phyloP scores from a whole-genome alignment of 2,888 invertebrate genomes.

The Emesis furor region DNA sequence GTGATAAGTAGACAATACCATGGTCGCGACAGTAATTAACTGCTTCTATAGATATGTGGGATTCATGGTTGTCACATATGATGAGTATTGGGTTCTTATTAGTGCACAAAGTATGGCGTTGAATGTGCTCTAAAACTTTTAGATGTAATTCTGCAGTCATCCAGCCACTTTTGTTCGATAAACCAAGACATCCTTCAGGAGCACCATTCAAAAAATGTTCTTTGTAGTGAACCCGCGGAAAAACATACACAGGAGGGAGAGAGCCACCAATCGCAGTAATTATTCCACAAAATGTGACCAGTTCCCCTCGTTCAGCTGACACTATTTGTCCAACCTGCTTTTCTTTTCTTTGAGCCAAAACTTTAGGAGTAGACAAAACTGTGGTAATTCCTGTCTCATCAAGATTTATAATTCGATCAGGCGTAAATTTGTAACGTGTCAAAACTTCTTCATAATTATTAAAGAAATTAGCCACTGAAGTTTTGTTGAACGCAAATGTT shows the following conservation, averaged over 20 bases:
- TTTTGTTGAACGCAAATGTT: constrained; percentile 40
- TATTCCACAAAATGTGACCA: background rate
- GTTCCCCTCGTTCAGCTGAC: background rate
- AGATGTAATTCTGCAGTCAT: too few relatives aligned
- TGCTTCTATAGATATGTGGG: constrained; percentile 64
- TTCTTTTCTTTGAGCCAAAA: background rate
- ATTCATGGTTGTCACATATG: constrained; percentile 71
- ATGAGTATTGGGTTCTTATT: constrained; percentile 65
- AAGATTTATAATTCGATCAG: background rate
- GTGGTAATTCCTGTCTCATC: background rate
- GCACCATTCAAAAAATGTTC: constrained; percentile 1
- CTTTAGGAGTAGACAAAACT: background rate
- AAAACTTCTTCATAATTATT: constrained; percentile 11
- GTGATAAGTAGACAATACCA: constrained; percentile 62
- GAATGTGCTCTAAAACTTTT: constrained; percentile 66
- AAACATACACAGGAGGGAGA: background rate
- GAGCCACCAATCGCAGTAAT: background rate
- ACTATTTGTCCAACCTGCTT: background rate
- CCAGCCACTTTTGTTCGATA: too few relatives aligned
- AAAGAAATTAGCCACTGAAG: constrained; percentile 33
- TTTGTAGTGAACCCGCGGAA: background rate
- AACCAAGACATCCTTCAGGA: too few relatives aligned
- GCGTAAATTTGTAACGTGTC: constrained; percentile 6
- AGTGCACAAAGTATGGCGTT: constrained; percentile 55
- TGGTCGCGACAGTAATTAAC: constrained; percentile 16